Percentiles rank a stretch among this genome's conserved stretches.
Conservation (phyloP, 2,888 invertebrate species). For the Caenorhabditis zanzibari region DNA sequence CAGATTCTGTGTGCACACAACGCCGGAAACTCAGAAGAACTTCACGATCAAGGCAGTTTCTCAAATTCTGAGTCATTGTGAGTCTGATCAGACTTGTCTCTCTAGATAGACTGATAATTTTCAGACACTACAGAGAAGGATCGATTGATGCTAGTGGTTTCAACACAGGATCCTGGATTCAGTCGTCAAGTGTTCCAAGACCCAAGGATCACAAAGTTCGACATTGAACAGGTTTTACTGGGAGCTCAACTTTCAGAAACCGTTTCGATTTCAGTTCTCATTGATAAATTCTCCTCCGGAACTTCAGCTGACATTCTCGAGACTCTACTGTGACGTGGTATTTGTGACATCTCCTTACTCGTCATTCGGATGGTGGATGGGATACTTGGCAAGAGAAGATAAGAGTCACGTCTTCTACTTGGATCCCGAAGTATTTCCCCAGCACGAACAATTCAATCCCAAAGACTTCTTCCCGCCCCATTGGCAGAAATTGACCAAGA, state of each 20-base stretch:
- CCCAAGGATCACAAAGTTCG: background rate
- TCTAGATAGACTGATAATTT: background rate
- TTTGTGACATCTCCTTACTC: constrained; percentile 32
- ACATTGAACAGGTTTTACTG: constrained; percentile 16
- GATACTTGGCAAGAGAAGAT: constrained; percentile 42
- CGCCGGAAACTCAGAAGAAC: constrained; percentile 10
- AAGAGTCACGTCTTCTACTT: constrained; percentile 28
- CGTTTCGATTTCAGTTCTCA: constrained; percentile 20
- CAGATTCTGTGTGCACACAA: constrained; percentile 41
- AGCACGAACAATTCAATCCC: background rate
- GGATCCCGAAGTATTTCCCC: constrained; percentile 23
- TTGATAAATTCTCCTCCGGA: constrained; percentile 24
- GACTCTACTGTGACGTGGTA: constrained; percentile 39
- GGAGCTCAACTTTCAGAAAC: background rate
- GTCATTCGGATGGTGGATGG: constrained; percentile 45
- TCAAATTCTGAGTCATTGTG: constrained; percentile 8
- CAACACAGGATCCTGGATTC: background rate
- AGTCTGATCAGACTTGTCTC: background rate
- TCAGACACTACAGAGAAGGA: constrained; percentile 22
- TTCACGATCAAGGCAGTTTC: constrained; percentile 17
- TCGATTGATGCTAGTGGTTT: constrained; percentile 15
- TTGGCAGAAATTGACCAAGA: constrained; percentile 27
- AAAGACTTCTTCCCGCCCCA: constrained; percentile 12
- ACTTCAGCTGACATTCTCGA: constrained; percentile 35
- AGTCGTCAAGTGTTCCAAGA: constrained; percentile 11